Conservation (phyloP, 2,113 vertebrate species). For the Aythya baeri region DNA sequence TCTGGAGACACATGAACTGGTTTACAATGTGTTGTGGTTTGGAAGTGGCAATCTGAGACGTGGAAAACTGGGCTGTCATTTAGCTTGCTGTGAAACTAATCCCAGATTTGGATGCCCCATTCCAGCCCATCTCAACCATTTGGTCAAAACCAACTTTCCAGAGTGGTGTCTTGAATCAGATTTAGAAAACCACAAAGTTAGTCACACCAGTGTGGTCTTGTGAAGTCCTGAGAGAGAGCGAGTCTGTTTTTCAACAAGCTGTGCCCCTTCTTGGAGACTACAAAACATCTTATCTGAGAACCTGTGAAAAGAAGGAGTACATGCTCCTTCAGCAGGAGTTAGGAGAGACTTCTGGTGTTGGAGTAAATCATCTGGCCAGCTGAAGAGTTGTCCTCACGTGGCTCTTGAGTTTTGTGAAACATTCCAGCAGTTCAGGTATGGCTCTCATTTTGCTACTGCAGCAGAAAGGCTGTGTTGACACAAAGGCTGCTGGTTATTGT, state of each 20-base stretch:
- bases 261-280: not conserved
- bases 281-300: not conserved
- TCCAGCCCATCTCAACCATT: conserved; percentile 32
- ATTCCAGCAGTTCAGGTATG: not conserved
- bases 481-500: conserved; percentile 10
- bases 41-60: not conserved
- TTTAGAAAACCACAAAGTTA: conserved; percentile 53
- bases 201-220: conserved; percentile 42
- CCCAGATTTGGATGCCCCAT: conserved; percentile 24
- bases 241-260: conserved; percentile 4
- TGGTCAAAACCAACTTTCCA: conserved; percentile 55
- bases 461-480: conserved; percentile 14
- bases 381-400: not conserved
- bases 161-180: conserved; percentile 42
- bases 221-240: conserved; percentile 13
- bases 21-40: conserved; percentile 19
- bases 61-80: conserved; percentile 40
- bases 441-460: not conserved
- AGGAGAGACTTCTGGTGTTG: not conserved
- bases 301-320: not conserved
- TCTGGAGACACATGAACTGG: not conserved
- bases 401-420: not conserved
- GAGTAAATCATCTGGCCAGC: not conserved
- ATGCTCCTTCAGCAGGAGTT: not conserved
- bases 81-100: conserved; percentile 42